Conservation (phyloP, 1,140 invertebrate genomes). For the Euura lappo region DNA sequence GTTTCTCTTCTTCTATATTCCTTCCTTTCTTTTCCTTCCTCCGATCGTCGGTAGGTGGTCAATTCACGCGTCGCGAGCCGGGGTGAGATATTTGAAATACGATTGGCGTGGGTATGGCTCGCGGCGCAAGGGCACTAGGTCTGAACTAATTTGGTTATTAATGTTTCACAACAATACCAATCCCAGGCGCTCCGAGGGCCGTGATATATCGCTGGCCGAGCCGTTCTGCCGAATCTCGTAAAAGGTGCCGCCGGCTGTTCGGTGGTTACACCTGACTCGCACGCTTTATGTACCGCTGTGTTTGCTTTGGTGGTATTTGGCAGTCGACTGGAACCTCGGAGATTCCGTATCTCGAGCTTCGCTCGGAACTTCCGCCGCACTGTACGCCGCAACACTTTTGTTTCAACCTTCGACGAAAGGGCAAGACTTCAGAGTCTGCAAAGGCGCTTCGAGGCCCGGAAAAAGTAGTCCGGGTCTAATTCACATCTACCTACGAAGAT, state of each 20-base stretch:
- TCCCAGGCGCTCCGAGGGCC: conserved; percentile 31
- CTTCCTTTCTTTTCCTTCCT: too few species aligned
- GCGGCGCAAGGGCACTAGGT: conserved; percentile 39
- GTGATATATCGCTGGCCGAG: conserved; percentile 12
- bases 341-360: neutral
- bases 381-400: neutral
- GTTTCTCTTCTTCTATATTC: conserved; percentile 31
- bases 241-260: conserved; percentile 6
- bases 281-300: neutral
- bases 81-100: too few species aligned
- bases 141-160: conserved; percentile 58
- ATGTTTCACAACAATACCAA: conserved; percentile 54
- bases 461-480: too few species aligned
- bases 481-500: too few species aligned
- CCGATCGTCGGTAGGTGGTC: too few species aligned
- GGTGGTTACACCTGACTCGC: neutral
- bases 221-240: conserved; percentile 19
- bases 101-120: neutral
- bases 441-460: too few species aligned
- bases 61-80: too few species aligned
- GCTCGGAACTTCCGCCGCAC: neutral
- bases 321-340: neutral
- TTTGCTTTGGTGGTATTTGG: conserved; percentile 7
- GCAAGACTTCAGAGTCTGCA: too few species aligned
- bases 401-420: neutral